Evolutionary conservation across 2,797 vertebrate genomes (phyloP).

Genomic region (Eleutherodactylus coqui): DNA sequence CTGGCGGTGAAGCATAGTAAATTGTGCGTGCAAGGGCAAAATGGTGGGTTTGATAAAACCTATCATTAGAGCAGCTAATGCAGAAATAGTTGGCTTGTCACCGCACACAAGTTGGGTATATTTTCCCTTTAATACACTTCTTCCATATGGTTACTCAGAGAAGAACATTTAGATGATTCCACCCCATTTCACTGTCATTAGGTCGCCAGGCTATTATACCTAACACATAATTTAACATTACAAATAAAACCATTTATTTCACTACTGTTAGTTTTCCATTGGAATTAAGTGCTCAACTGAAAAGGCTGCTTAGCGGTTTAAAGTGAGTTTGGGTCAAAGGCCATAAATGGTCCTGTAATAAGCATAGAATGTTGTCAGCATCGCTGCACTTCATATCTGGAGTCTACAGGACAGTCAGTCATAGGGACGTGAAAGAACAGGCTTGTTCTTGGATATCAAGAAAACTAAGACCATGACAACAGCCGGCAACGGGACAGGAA

Average conservation of each 20-base stretch:
- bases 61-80: constrained; percentile 34
- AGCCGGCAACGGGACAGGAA: too few relatives aligned
- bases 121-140: constrained; percentile 23
- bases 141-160: not conserved
- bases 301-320: not conserved
- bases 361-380: not conserved
- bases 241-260: constrained; percentile 25
- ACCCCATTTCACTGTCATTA: constrained; percentile 44
- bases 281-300: not conserved
- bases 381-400: too few relatives aligned
- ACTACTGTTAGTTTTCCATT: constrained; percentile 2
- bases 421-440: too few relatives aligned
- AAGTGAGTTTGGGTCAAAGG: not conserved
- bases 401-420: not conserved
- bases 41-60: constrained; percentile 1
- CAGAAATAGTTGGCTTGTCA: constrained; percentile 35
- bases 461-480: too few relatives aligned
- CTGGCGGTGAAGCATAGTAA: not conserved
- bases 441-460: too few relatives aligned
- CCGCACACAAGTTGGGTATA: constrained; percentile 13
- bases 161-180: constrained; percentile 37
- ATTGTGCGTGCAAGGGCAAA: not conserved
- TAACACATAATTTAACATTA: constrained; percentile 50
- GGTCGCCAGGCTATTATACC: constrained; percentile 20
- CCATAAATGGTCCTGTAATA: not conserved